These are phyloP conservation scores for Catajapyx aquilonaris DNA, from an alignment of 1,140 invertebrate species.

Conservation along the genomic window DNA sequence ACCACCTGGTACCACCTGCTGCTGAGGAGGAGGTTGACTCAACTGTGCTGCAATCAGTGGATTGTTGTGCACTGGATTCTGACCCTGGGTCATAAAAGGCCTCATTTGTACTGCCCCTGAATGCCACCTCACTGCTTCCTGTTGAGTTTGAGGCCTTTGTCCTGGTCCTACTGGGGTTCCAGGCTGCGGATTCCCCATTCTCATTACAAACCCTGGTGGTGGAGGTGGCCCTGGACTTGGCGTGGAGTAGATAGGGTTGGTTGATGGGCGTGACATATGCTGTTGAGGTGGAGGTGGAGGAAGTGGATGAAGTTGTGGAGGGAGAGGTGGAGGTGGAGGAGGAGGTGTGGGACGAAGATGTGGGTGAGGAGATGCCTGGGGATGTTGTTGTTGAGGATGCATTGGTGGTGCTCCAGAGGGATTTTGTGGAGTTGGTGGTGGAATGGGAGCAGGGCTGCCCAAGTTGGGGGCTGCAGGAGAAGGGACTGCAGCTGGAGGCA, in stretches of 20 bases:
- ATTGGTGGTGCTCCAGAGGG: not conserved
- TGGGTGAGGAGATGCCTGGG: slow-evolving; percentile 4
- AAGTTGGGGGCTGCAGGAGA: slow-evolving; percentile 17
- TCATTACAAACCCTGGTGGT: slow-evolving; percentile 1
- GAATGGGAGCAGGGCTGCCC: slow-evolving; percentile 13
- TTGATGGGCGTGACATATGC: not conserved
- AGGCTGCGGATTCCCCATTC: slow-evolving; percentile 1
- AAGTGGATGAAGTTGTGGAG: slow-evolving; percentile 3
- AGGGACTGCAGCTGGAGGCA: slow-evolving; percentile 4
- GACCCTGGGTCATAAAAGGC: too few relatives aligned
- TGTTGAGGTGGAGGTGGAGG: slow-evolving; percentile 3
- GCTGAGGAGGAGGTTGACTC: slow-evolving; percentile 2
- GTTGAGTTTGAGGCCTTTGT: too few relatives aligned
- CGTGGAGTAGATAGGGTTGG: too few relatives aligned
- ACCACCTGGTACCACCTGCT: slow-evolving; percentile 6
- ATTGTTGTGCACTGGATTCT: not conserved
- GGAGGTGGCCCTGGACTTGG: too few relatives aligned
- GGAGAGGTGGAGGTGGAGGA: not conserved
- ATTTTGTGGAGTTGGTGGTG: slow-evolving; percentile 15
- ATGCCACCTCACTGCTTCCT: too few relatives aligned
- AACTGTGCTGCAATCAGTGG: not conserved
- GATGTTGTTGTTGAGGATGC: not conserved
- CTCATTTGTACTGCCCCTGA: too few relatives aligned
- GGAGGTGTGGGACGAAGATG: slow-evolving; percentile 4
- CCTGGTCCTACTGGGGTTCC: slow-evolving; percentile 1